These are phyloP conservation scores for Atethmia centrago DNA, from an alignment of 2,888 invertebrate genomes.

Conservation along the genomic window DNA sequence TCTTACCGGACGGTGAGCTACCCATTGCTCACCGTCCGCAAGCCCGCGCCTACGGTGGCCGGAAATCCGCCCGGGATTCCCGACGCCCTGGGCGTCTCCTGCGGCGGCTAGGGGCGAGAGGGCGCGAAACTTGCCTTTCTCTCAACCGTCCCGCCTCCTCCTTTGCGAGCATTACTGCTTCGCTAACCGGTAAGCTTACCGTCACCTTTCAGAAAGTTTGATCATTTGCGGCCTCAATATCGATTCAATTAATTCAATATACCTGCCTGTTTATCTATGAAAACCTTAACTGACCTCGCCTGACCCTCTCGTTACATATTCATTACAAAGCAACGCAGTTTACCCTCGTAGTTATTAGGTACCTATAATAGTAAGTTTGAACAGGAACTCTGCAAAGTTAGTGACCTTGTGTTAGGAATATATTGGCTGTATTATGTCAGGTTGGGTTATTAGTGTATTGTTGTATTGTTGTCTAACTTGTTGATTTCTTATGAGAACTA, in stretches of 20 bases:
- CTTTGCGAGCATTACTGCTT: no score
- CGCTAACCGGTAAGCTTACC: no score
- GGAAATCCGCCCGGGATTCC: no score
- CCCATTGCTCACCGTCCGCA: no score
- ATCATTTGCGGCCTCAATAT: neutral
- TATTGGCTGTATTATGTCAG: neutral
- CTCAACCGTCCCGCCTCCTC: no score
- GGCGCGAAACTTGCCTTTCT: no score
- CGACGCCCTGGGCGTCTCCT: no score
- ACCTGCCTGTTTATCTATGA: constrained; percentile 14
- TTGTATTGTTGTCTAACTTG: neutral
- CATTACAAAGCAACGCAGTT: constrained; percentile 12
- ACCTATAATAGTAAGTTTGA: constrained; percentile 4
- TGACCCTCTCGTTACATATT: constrained; percentile 31
- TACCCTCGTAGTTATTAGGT: neutral
- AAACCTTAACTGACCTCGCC: constrained; percentile 2
- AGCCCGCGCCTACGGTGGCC: no score
- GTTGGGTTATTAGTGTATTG: neutral
- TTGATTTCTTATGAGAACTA: neutral
- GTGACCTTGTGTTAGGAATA: neutral
- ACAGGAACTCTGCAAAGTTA: constrained; percentile 7
- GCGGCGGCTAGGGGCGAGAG: no score
- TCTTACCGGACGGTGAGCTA: no score
- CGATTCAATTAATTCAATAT: constrained; percentile 21
- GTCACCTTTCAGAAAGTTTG: neutral